Base-by-base conservation (phyloP, 1,140 invertebrate genomes). In the Drosophila arawakana region DNA sequence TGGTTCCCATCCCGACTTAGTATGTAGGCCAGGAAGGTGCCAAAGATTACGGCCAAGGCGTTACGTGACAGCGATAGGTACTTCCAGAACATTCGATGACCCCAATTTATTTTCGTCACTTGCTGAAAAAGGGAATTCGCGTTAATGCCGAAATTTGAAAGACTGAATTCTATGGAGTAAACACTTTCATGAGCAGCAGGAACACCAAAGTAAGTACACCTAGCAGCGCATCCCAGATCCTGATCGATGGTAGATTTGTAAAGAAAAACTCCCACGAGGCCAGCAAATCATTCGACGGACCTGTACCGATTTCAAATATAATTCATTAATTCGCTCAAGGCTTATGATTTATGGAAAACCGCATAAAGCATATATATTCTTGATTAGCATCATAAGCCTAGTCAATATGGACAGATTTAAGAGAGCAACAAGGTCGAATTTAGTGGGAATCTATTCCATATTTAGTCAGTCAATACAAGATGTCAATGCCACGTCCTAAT, bases 31-130 rank as follows among this genome's bases (percentile, higher is more conserved):
- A 96, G 91, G 1, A 94, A 92, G 0, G 95, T 95, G 35, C 96
- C 96, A 2, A 96, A 88, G 2, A 97, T 93, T 2, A 97, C 97
- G 0, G 96, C 94, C 3, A 97, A 93, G 1, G 96, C 97, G 83
- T 97, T 98, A 60, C 97, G 81, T 93, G 94, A 70, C 94, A 95
- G 5, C 96, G 98, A 96, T 96, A 98, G 75, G 94, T 95, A 93
- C 97, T 97, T 15, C 98, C 94, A 76, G 96, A 94, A 95, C 97
- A 30, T 97, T 57, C 89, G 68, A 13, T 79, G 74, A 13, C 73
- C 61, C 61, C 79, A 82, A 39, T 72, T 80, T n/a, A 91, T 76
- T 50, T 79, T 85, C 13, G 97, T 50, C 95, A 96, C 91, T 96
- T 97, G 92, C 98, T 98, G 18, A 2, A 47, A 52, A 0, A 6